These are phyloP conservation scores for Sarcophaga carnaria DNA, from an alignment of 2,888 invertebrate species.

Conservation along the genomic window DNA sequence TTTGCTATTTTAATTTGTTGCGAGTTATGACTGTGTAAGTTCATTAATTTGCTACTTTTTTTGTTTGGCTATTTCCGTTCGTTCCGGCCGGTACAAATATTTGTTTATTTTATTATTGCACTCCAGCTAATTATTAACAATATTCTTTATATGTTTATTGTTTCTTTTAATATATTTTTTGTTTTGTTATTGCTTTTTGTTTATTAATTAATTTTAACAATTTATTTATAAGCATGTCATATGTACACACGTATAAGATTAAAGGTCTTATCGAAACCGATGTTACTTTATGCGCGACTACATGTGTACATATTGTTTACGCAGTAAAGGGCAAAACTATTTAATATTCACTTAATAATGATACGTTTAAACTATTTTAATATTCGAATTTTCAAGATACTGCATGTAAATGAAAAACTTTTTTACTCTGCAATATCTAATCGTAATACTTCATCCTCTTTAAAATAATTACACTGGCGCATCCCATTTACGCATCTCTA, in stretches of 20 bases:
- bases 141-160: slow-evolving; percentile 39
- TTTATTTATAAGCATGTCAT: slow-evolving; percentile 28
- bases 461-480: too few relatives aligned
- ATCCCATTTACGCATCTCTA: too few relatives aligned
- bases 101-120: slow-evolving; percentile 41
- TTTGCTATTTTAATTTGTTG: slow-evolving; percentile 41
- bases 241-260: slow-evolving; percentile 15
- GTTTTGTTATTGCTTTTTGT: slow-evolving; percentile 8
- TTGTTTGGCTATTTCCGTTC: not conserved
- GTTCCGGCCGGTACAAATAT: slow-evolving; percentile 42
- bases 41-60: slow-evolving; percentile 37
- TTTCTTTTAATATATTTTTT: slow-evolving; percentile 7
- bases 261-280: slow-evolving; percentile 31
- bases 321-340: slow-evolving; percentile 19
- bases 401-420: too few relatives aligned
- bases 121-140: slow-evolving; percentile 44
- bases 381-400: too few relatives aligned
- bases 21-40: not conserved
- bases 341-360: not conserved
- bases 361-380: too few relatives aligned
- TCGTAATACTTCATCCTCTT: too few relatives aligned
- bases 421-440: too few relatives aligned
- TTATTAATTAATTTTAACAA: slow-evolving; percentile 57
- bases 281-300: not conserved
- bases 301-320: not conserved